These are phyloP conservation scores for Tragopan temminckii DNA, from an alignment of 2,797 vertebrate genomes.

Conservation along the genomic window DNA sequence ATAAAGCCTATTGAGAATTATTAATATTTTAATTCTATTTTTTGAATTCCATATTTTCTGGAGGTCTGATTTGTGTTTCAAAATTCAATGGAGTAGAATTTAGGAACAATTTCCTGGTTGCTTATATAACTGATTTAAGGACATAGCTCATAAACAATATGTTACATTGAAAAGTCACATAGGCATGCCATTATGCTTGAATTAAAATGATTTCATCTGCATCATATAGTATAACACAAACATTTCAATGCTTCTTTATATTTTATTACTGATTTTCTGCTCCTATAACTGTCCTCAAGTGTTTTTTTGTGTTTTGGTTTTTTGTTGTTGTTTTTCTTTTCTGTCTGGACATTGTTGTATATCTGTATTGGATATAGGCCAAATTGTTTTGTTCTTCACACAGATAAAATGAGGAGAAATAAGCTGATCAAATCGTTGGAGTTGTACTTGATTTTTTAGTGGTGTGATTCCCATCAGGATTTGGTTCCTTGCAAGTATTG, in stretches of 20 bases:
- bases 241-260: background rate
- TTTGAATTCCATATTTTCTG: background rate
- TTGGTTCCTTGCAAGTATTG: background rate
- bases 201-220: background rate
- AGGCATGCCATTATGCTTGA: background rate
- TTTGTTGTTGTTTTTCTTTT: background rate
- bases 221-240: background rate
- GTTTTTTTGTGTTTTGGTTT: background rate
- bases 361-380: background rate
- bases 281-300: background rate
- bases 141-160: background rate
- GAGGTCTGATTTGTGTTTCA: background rate
- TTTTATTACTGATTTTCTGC: background rate
- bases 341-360: background rate
- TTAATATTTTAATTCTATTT: slow-evolving; percentile 9
- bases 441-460: background rate
- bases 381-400: background rate
- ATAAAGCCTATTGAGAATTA: background rate
- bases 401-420: background rate
- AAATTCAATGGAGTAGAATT: slow-evolving; percentile 48
- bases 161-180: background rate
- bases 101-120: slow-evolving; percentile 3
- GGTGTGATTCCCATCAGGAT: background rate
- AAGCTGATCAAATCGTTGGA: background rate
- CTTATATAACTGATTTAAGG: background rate